phyloP scores from a whole-genome alignment of 2,888 invertebrate species.

The Embidobia sp. region DNA sequence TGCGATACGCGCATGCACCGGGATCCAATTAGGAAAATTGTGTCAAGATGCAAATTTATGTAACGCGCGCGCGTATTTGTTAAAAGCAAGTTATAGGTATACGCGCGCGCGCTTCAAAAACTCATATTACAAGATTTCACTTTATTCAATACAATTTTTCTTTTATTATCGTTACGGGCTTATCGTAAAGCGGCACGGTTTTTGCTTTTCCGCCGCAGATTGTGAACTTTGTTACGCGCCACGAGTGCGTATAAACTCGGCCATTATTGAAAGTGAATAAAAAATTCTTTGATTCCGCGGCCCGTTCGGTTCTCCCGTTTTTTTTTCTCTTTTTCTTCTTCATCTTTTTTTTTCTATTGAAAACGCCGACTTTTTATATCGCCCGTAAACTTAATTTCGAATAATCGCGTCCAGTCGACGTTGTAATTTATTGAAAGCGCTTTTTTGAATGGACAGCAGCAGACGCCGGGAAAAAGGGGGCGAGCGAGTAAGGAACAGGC shows the following conservation, averaged over 20 bases:
- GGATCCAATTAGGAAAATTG: slow-evolving; percentile 65
- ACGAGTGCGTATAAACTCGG: slow-evolving; percentile 37
- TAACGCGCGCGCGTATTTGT: slow-evolving; percentile 56
- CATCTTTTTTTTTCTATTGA: no score
- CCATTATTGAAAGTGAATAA: slow-evolving; percentile 50
- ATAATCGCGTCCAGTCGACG: slow-evolving; percentile 45
- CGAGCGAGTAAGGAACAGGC: slow-evolving; percentile 5
- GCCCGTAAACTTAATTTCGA: slow-evolving; percentile 43
- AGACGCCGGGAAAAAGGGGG: neutral
- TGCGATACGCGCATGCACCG: slow-evolving; percentile 47
- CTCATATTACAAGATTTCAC: slow-evolving; percentile 47
- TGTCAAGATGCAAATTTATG: slow-evolving; percentile 63
- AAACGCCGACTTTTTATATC: slow-evolving; percentile 11
- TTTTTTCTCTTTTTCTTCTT: no score
- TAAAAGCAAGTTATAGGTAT: slow-evolving; percentile 46
- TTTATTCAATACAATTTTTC: slow-evolving; percentile 55
- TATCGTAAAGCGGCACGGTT: slow-evolving; percentile 43
- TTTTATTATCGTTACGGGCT: slow-evolving; percentile 51
- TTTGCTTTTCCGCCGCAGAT: slow-evolving; percentile 53
- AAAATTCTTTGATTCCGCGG: slow-evolving; percentile 28
- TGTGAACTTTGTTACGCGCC: slow-evolving; percentile 46
- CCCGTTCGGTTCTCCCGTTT: neutral
- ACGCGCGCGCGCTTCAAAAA: slow-evolving; percentile 22
- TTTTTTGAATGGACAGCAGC: slow-evolving; percentile 19
- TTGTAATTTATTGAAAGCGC: slow-evolving; percentile 20